Percentiles rank a stretch among this genome's conserved stretches.
phyloP scores from a whole-genome alignment of 30 jellyfish, hydroid and myxozoan genomes.

The Hydractinia echinata region DNA sequence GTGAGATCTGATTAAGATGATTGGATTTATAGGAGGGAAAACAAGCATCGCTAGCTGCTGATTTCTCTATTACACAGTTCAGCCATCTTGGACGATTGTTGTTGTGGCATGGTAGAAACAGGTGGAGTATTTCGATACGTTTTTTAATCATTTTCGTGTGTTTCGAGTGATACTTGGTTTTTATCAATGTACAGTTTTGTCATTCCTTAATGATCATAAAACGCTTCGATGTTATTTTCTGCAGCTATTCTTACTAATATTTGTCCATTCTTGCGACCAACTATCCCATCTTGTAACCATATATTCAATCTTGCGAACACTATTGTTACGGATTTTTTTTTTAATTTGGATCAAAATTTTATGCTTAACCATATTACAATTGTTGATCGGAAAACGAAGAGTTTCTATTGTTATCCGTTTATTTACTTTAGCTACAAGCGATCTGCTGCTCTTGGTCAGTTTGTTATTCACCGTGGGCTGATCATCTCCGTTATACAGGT shows the following conservation, averaged over 20 bases:
- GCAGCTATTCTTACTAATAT: too few species aligned
- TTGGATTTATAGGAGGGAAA: conserved; percentile 71
- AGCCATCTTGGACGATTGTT: conserved; percentile 81
- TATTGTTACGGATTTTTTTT: too few species aligned
- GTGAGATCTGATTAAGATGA: too few species aligned
- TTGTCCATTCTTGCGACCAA: too few species aligned
- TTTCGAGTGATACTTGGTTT: not conserved
- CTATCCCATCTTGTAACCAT: too few species aligned
- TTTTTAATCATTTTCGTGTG: too few species aligned
- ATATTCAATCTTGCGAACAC: too few species aligned
- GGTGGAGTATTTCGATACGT: conserved; percentile 22
- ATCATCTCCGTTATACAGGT: conserved; percentile 96
- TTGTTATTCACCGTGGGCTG: conserved; percentile 87
- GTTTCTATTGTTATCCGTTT: not conserved
- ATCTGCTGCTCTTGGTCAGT: conserved; percentile 96
- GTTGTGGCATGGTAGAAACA: conserved; percentile 95
- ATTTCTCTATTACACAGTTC: conserved; percentile 83
- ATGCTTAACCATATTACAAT: too few species aligned
- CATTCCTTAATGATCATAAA: too few species aligned
- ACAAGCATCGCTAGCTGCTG: conserved; percentile 97
- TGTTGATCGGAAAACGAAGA: not conserved
- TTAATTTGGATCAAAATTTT: too few species aligned
- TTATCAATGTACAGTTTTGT: too few species aligned
- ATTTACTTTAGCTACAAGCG: conserved; percentile 62
- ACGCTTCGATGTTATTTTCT: too few species aligned